phyloP scores from a whole-genome alignment of 1,140 invertebrate genomes.

The Drosophila santomea region DNA sequence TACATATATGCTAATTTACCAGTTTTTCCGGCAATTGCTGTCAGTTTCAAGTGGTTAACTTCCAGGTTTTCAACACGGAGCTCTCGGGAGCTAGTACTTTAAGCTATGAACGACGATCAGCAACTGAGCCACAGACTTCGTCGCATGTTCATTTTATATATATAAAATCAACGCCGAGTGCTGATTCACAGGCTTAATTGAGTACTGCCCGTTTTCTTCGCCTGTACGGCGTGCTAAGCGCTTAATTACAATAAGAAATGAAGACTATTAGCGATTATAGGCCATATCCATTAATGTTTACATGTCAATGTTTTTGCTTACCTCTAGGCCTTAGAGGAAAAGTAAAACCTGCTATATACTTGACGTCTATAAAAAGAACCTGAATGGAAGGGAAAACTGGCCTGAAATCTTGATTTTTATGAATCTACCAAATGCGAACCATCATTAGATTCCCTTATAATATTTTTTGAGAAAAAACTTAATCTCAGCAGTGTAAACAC shows the following conservation, averaged over 20 bases:
- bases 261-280: slow-evolving; percentile 13
- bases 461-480: not conserved
- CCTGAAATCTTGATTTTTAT: too few species aligned
- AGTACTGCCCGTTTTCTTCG: slow-evolving; percentile 29
- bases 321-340: slow-evolving; percentile 1
- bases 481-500: not conserved
- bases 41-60: slow-evolving; percentile 28
- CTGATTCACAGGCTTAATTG: slow-evolving; percentile 45
- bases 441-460: not conserved
- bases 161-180: slow-evolving; percentile 20
- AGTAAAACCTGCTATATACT: slow-evolving; percentile 7
- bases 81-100: slow-evolving; percentile 20
- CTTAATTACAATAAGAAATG: slow-evolving; percentile 26
- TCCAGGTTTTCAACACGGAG: slow-evolving; percentile 13
- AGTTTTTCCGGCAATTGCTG: slow-evolving; percentile 50
- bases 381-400: not conserved
- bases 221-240: slow-evolving; percentile 18
- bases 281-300: slow-evolving; percentile 23
- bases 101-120: slow-evolving; percentile 23
- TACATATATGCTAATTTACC: slow-evolving; percentile 35
- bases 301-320: slow-evolving; percentile 1
- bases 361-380: too few species aligned
- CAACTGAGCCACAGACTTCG: slow-evolving; percentile 32
- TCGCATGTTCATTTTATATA: slow-evolving; percentile 29
- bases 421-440: not conserved